Base-by-base conservation (phyloP, 2,888 invertebrate genomes). In the Ganaspis brasiliensis region DNA sequence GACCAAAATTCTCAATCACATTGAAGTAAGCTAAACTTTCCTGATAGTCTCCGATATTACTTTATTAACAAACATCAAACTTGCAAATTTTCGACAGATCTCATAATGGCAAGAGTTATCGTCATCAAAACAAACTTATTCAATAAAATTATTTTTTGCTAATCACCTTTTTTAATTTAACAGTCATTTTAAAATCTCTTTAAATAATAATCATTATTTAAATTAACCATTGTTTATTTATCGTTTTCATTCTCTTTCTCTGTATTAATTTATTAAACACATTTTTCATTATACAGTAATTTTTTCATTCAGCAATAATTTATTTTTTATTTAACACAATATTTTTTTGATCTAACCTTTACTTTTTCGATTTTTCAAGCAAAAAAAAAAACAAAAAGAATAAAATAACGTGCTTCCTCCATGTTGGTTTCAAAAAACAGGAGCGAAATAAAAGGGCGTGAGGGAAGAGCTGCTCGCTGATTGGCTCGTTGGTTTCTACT, bases 401-500 rank as follows among this genome's bases (percentile, higher is more conserved):
- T 57, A 71, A 8, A 63, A 56, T 35, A 26, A 1, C 14, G 5
- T 35, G 31, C 71, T 55, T 74, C 78, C 82, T 88, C 85, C 85
- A 83, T 86, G 85, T 84, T 63, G 70, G 85, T 85, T 86, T 86
- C 84, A 86, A 85, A 86, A 85, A 83, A 78, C 83, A 79, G 79
- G 81, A 70, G 75, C 82, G 84, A 84, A 84, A 80, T 80, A 81
- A 52, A 52, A 81, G 80, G 77, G 84, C 82, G 81, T 77, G 84
- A 83, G 87, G 86, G 84, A 86, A 84, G 88, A 89, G 89, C 90
- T 89, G 87, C 89, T 90, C 90, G 89, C 90, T 91, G 91, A 90
- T 90, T 91, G 90, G 89, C 90, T 91, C 91, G 90, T 90, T 91
- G 91, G 89, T 91, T 91, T 85, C 86, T 89, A 87, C 84, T 86